Conservation (phyloP, 2,888 invertebrate genomes). For the Lydus trimaculatus region DNA sequence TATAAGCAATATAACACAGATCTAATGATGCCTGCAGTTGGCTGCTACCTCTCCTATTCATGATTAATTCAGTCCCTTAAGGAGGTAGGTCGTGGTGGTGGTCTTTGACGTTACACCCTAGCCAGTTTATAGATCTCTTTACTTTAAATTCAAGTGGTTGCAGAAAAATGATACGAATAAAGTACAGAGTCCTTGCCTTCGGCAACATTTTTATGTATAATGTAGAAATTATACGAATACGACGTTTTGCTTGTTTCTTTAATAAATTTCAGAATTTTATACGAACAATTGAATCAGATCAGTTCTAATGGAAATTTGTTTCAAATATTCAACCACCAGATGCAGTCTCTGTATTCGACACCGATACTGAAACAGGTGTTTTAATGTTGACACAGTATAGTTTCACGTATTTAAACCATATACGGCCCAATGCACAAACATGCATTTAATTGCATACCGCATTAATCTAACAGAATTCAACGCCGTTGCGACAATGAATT, state of each 20-base stretch:
- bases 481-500: constrained; percentile 1
- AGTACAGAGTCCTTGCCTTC: not conserved
- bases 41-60: constrained; percentile 32
- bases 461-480: constrained; percentile 28
- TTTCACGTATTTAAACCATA: constrained; percentile 38
- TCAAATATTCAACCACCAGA: not conserved
- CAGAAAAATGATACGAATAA: constrained; percentile 21
- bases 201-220: not conserved
- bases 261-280: not conserved
- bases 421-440: constrained; percentile 42
- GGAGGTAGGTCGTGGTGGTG: constrained; percentile 38
- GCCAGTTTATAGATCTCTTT: constrained; percentile 45
- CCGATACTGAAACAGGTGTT: constrained; percentile 38
- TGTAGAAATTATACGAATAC: not conserved
- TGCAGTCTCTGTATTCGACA: not conserved
- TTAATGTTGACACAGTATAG: constrained; percentile 39
- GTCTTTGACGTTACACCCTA: constrained; percentile 36
- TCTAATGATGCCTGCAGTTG: constrained; percentile 33
- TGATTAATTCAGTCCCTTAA: constrained; percentile 36
- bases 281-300: constrained; percentile 15
- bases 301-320: not conserved
- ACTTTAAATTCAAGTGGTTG: constrained; percentile 42
- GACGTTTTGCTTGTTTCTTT: not conserved
- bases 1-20: constrained; percentile 18
- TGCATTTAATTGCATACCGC: constrained; percentile 48